Percentiles rank a stretch among this genome's conserved stretches.
Evolutionary conservation across 2,113 vertebrate genomes (phyloP).

Genomic region (Neolamprologus falcicula): DNA sequence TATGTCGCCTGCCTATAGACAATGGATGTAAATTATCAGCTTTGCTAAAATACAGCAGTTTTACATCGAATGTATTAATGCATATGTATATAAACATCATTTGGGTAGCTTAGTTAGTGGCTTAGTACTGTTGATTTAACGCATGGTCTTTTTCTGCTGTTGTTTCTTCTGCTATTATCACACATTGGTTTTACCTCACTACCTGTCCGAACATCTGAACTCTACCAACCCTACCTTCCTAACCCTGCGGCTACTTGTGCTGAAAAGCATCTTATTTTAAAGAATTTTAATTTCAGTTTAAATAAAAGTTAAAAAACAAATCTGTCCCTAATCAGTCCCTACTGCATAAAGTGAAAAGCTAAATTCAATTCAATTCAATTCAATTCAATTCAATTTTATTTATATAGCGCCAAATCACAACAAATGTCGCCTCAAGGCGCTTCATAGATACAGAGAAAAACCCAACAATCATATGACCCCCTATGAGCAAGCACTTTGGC

Average conservation of each 20-base stretch:
- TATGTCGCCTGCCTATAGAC: neutral
- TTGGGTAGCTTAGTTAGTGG: neutral
- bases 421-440: no score
- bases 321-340: neutral
- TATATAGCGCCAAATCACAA: no score
- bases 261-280: neutral
- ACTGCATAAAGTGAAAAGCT: neutral
- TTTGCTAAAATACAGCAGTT: neutral
- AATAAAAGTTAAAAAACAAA: neutral
- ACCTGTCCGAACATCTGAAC: neutral
- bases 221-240: neutral
- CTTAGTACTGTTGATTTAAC: neutral
- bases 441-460: no score
- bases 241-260: neutral
- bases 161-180: neutral
- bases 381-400: no score
- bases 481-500: no score
- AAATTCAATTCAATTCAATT: neutral
- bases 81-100: neutral
- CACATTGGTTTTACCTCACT: neutral
- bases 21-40: neutral
- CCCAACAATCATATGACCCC: no score
- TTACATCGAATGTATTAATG: neutral
- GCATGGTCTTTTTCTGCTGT: neutral
- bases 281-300: neutral